A percentile compares a stretch with the other conserved stretches of the same genome.
These are phyloP conservation scores for Drosophila cardini DNA, from an alignment of 1,140 invertebrate genomes.

Conservation along the genomic window DNA sequence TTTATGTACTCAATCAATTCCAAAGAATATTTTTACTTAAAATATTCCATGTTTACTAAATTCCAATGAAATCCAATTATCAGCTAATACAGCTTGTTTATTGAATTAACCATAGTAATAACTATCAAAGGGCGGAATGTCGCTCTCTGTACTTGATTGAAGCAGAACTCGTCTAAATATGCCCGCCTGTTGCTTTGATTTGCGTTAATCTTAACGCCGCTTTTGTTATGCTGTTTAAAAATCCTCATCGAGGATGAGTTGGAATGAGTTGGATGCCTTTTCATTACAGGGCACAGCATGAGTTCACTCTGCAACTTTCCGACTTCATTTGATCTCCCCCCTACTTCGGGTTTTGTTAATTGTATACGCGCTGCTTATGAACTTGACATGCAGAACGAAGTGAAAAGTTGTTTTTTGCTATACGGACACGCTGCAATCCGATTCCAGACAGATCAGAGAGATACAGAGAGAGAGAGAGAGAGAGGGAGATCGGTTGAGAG, in stretches of 20 bases:
- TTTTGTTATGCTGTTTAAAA: slow-evolving; percentile 48
- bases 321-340: not conserved
- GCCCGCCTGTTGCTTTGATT: slow-evolving; percentile 47
- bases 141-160: slow-evolving; percentile 28
- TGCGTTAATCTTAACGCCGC: slow-evolving; percentile 63
- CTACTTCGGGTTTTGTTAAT: slow-evolving; percentile 45
- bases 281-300: slow-evolving; percentile 63
- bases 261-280: slow-evolving; percentile 20
- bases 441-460: not conserved
- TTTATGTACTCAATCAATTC: slow-evolving; percentile 3
- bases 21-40: not conserved
- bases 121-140: slow-evolving; percentile 11
- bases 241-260: slow-evolving; percentile 14
- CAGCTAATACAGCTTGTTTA: slow-evolving; percentile 13
- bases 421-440: slow-evolving; percentile 23
- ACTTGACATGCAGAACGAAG: slow-evolving; percentile 72
- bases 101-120: not conserved
- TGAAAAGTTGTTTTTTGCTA: slow-evolving; percentile 10
- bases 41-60: not conserved
- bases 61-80: slow-evolving; percentile 7
- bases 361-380: slow-evolving; percentile 70
- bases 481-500: slow-evolving; percentile 1
- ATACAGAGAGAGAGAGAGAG: not conserved
- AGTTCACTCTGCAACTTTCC: not conserved
- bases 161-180: slow-evolving; percentile 33